Conservation (phyloP, 2,797 vertebrate genomes). For the Hipposideros larvatus region DNA sequence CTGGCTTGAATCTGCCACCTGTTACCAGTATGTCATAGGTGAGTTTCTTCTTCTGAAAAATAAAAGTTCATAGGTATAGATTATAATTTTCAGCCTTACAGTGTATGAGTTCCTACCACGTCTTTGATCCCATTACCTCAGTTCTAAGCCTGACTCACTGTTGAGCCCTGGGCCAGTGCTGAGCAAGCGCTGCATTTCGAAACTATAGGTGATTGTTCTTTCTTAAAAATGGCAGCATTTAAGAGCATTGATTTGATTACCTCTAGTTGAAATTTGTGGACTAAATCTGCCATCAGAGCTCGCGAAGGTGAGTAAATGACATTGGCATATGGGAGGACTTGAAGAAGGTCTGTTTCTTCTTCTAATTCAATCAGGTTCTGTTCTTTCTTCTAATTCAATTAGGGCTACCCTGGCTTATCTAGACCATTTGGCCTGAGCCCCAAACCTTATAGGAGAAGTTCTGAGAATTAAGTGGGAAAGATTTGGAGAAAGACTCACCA, state of each 20-base stretch:
- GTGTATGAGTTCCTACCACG: neutral
- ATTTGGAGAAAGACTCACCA: neutral
- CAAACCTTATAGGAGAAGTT: neutral
- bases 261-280: slow-evolving; percentile 9
- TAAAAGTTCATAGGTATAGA: neutral
- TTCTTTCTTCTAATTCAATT: neutral
- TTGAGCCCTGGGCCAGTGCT: neutral
- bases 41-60: neutral
- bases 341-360: neutral
- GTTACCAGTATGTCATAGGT: neutral
- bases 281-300: neutral
- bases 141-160: neutral
- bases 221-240: neutral
- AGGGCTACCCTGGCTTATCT: neutral
- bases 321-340: neutral
- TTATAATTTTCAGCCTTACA: neutral
- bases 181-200: neutral
- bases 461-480: neutral
- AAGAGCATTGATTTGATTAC: neutral
- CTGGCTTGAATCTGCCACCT: neutral
- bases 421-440: neutral
- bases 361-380: neutral
- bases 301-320: neutral
- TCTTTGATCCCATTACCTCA: neutral
- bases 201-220: neutral